Percentiles rank a stretch among this genome's conserved stretches.
These are phyloP conservation scores for Erebia epiphron DNA, from an alignment of 2,888 invertebrate species.

Conservation along the genomic window DNA sequence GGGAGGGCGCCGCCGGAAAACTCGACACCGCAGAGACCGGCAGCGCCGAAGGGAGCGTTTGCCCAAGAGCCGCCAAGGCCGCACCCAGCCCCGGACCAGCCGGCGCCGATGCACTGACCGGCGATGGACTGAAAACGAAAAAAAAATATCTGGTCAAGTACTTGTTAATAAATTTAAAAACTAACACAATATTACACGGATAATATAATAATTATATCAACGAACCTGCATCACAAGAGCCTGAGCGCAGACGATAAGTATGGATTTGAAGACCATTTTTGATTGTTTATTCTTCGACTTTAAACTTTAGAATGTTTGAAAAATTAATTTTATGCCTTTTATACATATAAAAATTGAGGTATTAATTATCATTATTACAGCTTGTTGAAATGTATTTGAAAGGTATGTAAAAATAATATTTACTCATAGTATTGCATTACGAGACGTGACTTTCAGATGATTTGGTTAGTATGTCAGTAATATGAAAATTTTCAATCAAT, in stretches of 20 bases:
- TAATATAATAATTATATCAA: background rate
- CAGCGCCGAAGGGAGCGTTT: conserved; percentile 1
- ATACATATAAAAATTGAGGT: conserved; percentile 2
- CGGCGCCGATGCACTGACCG: conserved; percentile 37
- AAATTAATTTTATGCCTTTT: background rate
- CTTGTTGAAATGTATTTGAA: background rate
- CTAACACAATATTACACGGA: background rate
- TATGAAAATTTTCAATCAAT: background rate
- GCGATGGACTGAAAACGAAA: conserved; percentile 41
- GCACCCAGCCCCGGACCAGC: conserved; percentile 13
- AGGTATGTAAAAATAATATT: no score
- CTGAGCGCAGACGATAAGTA: conserved; percentile 46
- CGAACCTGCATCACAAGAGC: conserved; percentile 31
- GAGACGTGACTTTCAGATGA: conserved; percentile 1
- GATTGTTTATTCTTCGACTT: conserved; percentile 17
- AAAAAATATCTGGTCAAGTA: background rate
- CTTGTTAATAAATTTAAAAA: background rate
- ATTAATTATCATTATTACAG: background rate
- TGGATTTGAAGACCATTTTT: conserved; percentile 41
- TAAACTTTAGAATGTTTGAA: conserved; percentile 21
- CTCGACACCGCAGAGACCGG: conserved; percentile 24
- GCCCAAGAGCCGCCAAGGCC: background rate
- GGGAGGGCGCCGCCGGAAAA: conserved; percentile 43
- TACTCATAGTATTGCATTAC: background rate
- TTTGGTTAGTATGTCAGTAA: background rate